Base-by-base conservation (phyloP, 2,888 invertebrate species). In the Philopedon plagiatum region DNA sequence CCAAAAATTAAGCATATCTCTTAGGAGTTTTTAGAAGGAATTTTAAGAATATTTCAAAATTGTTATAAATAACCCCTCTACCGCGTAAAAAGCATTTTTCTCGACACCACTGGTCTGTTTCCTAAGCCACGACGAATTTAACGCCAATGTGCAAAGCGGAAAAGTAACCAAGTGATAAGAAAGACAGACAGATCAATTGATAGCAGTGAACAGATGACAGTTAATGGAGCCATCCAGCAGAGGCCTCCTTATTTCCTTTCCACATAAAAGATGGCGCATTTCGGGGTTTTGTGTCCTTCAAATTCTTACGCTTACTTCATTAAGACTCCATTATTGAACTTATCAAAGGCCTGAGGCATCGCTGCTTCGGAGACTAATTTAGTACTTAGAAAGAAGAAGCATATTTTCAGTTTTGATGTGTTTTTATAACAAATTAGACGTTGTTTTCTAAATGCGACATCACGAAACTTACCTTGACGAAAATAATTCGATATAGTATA, bases 101-200 rank as follows among this genome's bases (percentile, higher is more conserved):
- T n/a, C n/a, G n/a, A 51, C 70, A 56, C 63, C 49, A 58, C 70
- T 70, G 70, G 23, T 44, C 0, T 57, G 79, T 80, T 78, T 78
- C 78, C 77, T 79, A 77, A 80, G 76, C 80, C 80, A 78, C 78
- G 76, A 73, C 77, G 80, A 83, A 82, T 83, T 83, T 84, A 84
- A 84, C 82, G 82, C 82, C 81, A 82, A 80, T 81, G 82, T 83
- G 80, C 82, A 83, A 83, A 82, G 82, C 83, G 84, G 83, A 84
- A 84, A 84, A 84, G 83, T 83, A 84, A 82, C 79, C 81, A 78
- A 79, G 76, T 81, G 84, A 84, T 84, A 84, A 84, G 83, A 81
- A 82, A 82, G 82, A 83, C 83, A 82, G 83, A 81, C 84, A 85
- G 83, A 84, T 84, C 83, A 83, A 84, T 84, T 84, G 84, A 85